These are phyloP conservation scores for Narcine bancroftii DNA, from an alignment of 2,113 vertebrate species.

Conservation along the genomic window DNA sequence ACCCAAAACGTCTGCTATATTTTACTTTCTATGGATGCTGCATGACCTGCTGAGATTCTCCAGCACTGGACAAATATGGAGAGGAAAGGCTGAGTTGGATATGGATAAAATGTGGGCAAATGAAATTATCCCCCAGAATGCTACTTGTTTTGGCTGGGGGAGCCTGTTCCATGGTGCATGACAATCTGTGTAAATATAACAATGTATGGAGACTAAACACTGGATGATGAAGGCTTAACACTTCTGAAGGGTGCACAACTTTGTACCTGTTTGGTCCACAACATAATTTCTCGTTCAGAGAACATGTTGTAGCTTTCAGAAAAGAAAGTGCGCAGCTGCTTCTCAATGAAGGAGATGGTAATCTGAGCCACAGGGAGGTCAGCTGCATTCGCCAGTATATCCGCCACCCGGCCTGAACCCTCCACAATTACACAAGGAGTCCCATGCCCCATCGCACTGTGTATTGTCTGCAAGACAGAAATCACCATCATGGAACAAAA, in stretches of 20 bases:
- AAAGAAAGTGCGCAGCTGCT: conserved; percentile 67
- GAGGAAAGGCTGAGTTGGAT: too few species aligned
- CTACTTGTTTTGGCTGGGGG: too few species aligned
- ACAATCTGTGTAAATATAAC: too few species aligned
- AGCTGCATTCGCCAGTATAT: conserved; percentile 80
- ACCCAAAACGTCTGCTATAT: too few species aligned
- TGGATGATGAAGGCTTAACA: neutral
- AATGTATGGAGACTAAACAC: too few species aligned
- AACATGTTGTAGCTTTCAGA: conserved; percentile 64
- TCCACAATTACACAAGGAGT: conserved; percentile 87
- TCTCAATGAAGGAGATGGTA: conserved; percentile 64
- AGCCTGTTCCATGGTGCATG: too few species aligned
- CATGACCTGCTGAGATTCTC: too few species aligned
- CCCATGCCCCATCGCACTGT: conserved; percentile 70
- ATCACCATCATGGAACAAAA: neutral
- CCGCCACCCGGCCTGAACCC: conserved; percentile 84
- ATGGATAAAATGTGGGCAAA: too few species aligned
- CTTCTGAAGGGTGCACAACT: neutral
- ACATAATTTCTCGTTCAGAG: conserved; percentile 56
- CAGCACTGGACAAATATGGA: too few species aligned
- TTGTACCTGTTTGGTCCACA: conserved; percentile 89
- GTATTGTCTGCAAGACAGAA: conserved; percentile 69
- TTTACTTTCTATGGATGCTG: too few species aligned
- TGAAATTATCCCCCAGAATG: too few species aligned
- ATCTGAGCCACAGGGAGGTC: conserved; percentile 58